phyloP scores from a whole-genome alignment of 2,888 invertebrate genomes.

The Leptinotarsa tumamoca region DNA sequence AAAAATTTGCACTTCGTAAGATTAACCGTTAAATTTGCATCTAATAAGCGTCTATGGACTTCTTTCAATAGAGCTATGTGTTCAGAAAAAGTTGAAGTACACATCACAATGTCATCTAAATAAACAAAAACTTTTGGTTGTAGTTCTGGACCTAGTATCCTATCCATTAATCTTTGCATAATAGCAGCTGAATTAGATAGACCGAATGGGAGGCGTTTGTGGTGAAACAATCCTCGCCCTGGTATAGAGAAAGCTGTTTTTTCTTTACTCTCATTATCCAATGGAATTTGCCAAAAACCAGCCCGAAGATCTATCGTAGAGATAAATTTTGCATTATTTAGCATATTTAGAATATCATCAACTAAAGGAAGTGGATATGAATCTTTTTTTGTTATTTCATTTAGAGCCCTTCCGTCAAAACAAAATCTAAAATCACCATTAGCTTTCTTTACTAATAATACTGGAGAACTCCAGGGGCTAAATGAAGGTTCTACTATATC shows the following conservation, averaged over 20 bases:
- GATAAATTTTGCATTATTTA: no score
- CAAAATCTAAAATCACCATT: no score
- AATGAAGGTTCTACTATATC: constrained; percentile 6
- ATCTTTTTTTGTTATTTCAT: no score
- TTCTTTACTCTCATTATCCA: constrained; percentile 5
- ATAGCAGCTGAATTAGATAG: neutral
- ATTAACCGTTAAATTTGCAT: neutral
- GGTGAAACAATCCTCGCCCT: constrained; percentile 14
- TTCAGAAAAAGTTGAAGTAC: constrained; percentile 36
- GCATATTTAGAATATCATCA: no score
- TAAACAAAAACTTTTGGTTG: constrained; percentile 34
- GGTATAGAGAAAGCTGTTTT: constrained; percentile 11
- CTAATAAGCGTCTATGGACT: neutral
- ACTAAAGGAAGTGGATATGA: no score
- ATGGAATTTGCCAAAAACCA: constrained; percentile 9
- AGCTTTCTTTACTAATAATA: no score
- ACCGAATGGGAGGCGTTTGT: neutral
- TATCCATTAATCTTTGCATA: constrained; percentile 4
- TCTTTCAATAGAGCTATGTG: neutral
- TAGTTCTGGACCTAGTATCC: neutral
- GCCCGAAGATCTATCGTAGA: neutral
- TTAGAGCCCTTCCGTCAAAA: no score
- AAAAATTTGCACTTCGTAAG: constrained; percentile 38
- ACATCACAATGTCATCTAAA: constrained; percentile 47
- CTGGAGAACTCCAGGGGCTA: neutral